These are phyloP conservation scores for Syrrhaptes paradoxus DNA, from an alignment of 2,113 vertebrate genomes.

Conservation along the genomic window DNA sequence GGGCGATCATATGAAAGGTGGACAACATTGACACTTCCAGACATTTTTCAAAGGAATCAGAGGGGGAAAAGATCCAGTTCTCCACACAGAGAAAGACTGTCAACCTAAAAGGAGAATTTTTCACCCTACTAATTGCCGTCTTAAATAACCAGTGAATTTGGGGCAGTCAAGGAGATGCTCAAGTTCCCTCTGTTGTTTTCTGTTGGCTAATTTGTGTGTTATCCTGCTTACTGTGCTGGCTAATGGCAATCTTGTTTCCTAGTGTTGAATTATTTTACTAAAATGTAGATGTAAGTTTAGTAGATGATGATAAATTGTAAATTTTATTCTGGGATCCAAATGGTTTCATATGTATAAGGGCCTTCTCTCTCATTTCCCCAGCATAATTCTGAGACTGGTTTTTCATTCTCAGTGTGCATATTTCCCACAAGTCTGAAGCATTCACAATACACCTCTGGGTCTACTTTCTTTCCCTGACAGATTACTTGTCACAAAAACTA, in stretches of 20 bases:
- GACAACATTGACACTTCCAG: neutral
- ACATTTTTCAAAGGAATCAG: neutral
- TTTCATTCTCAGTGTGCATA: neutral
- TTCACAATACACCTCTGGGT: neutral
- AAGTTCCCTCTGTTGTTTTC: neutral
- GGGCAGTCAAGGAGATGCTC: neutral
- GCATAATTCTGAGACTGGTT: neutral
- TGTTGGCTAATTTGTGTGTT: neutral
- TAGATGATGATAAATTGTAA: neutral
- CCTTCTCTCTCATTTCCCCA: neutral
- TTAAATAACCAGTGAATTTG: neutral
- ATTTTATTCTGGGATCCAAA: neutral
- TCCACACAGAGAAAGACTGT: neutral
- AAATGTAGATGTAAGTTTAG: neutral
- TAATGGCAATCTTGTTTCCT: neutral
- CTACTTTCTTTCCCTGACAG: neutral
- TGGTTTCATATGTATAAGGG: neutral
- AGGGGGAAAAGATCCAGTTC: neutral
- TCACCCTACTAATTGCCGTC: neutral
- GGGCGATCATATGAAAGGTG: conserved; percentile 15
- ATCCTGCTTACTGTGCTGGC: neutral
- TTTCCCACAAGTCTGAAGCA: neutral
- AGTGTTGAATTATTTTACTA: neutral
- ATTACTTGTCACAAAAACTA: neutral
- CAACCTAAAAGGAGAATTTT: neutral